A percentile compares a stretch with the other conserved stretches of the same genome.
phyloP scores from a whole-genome alignment of 2,888 invertebrate genomes.

The Miltochrista miniata region DNA sequence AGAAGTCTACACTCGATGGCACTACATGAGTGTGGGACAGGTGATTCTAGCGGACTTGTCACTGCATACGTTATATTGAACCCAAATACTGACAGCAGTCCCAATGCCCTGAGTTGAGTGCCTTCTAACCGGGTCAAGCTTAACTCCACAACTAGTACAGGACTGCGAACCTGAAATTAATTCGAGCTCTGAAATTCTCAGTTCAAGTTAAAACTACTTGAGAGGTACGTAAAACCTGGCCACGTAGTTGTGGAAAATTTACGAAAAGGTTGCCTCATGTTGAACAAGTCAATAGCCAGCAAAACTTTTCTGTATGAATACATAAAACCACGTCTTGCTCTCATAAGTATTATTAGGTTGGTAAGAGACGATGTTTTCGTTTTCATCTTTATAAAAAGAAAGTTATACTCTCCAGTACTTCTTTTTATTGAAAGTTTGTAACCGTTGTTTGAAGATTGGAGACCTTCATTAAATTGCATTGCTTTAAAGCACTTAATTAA shows the following conservation, averaged over 20 bases:
- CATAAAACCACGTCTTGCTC: too few species aligned
- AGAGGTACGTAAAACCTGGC: background rate
- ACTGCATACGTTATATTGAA: constrained; percentile 97
- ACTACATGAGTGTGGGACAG: constrained; percentile 86
- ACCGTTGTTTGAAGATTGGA: too few species aligned
- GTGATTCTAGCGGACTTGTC: constrained; percentile 67
- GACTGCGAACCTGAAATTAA: constrained; percentile 82
- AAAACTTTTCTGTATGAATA: too few species aligned
- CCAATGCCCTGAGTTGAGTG: constrained; percentile 91
- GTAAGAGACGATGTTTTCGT: too few species aligned
- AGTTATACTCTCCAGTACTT: too few species aligned
- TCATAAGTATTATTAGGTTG: too few species aligned
- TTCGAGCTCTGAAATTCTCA: background rate
- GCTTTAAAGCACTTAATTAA: too few species aligned
- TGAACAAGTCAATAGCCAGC: too few species aligned
- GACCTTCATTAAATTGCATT: too few species aligned
- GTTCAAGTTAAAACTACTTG: background rate
- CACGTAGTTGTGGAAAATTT: background rate
- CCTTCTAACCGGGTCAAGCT: constrained; percentile 88
- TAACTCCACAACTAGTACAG: constrained; percentile 91
- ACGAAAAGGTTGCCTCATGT: too few species aligned
- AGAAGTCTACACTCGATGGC: constrained; percentile 92
- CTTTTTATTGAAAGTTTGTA: too few species aligned
- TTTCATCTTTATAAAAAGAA: too few species aligned
- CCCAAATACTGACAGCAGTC: constrained; percentile 93